Evolutionary conservation across 2,888 invertebrate genomes (phyloP), one percentile per base, ranked within the genome.

Genomic region (Agrochola lychnidis): DNA sequence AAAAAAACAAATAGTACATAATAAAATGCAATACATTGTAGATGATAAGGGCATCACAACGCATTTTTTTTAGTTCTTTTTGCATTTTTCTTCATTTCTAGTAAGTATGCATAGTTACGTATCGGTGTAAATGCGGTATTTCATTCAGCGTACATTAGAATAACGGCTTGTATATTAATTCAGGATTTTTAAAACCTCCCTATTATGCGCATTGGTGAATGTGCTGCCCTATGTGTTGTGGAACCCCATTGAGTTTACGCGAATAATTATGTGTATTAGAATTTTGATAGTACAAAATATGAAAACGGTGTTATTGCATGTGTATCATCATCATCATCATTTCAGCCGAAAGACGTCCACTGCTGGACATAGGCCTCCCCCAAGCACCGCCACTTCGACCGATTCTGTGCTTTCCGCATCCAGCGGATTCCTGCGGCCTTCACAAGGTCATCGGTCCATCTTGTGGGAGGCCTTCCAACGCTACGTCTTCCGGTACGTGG

Each of bases 111-210:
- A 4, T 71, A 63, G 45, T 14, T 73, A 74, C 75, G 40, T 36
- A 1, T 40, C 73, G 79, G 87, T 87, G 77, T 87, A 51, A 87
- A n/a, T 10, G 68, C n/a, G 25, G 72, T 42, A 62, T 63, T 64
- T 42, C 48, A 64, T 76, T 75, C 84, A 80, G 12, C 70, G 48
- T 67, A 73, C 56, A 73, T 86, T 79, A 82, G 78, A 81, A 79
- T 81, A 80, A 79, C 71, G 76, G 45, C 59, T 63, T 62, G 77
- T 69, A 63, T 78, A 75, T 81, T 83, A 79, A 81, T 73, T 79
- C 78, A 40, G 63, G 51, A 40, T 72, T 85, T 82, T 87, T 73
- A 67, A 77, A 79, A 78, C 71, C 68, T 69, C 42, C 22, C 56
- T 51, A 85, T 76, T 82, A 77, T 71, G 12, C 51, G 4, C 53